phyloP scores from a whole-genome alignment of 2,113 vertebrate species.

The Kryptolebias marmoratus region DNA sequence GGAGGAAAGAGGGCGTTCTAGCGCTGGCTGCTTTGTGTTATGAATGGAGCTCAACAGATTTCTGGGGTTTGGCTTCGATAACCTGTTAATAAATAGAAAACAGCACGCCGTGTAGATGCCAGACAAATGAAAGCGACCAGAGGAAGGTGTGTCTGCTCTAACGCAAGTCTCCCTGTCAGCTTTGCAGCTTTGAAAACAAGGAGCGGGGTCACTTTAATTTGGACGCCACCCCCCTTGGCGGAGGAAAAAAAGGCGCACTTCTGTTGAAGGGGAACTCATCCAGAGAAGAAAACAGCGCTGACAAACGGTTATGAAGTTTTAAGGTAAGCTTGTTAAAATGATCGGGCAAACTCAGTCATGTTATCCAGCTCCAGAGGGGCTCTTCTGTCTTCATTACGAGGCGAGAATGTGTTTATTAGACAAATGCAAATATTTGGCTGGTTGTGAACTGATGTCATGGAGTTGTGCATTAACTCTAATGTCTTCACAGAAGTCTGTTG shows the following conservation, averaged over 20 bases:
- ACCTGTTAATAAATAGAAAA: background rate
- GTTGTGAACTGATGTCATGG: background rate
- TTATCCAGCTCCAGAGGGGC: background rate
- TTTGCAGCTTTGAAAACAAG: conserved; percentile 52
- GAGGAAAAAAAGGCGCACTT: conserved; percentile 84
- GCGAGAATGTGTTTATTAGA: background rate
- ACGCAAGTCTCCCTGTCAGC: conserved; percentile 48
- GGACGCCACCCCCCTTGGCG: conserved; percentile 75
- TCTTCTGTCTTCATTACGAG: background rate
- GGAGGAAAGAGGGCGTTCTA: conserved; percentile 16
- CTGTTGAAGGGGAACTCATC: conserved; percentile 69
- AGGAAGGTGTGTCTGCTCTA: conserved; percentile 19
- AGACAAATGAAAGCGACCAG: background rate
- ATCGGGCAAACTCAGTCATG: background rate
- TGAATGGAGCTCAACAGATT: conserved; percentile 52
- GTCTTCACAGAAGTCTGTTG: too few relatives aligned
- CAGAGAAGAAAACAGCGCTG: conserved; percentile 54
- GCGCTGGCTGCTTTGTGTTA: conserved; percentile 72
- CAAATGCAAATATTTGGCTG: conserved; percentile 36
- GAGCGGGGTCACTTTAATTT: conserved; percentile 75
- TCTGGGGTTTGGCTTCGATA: background rate
- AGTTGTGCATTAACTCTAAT: background rate
- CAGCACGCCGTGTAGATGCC: background rate
- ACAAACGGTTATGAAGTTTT: conserved; percentile 73
- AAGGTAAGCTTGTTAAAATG: conserved; percentile 63